Evolutionary conservation across 30 jellyfish, hydroid and myxozoan genomes (phyloP).

Genomic region (Chrysaora quinquecirrha): DNA sequence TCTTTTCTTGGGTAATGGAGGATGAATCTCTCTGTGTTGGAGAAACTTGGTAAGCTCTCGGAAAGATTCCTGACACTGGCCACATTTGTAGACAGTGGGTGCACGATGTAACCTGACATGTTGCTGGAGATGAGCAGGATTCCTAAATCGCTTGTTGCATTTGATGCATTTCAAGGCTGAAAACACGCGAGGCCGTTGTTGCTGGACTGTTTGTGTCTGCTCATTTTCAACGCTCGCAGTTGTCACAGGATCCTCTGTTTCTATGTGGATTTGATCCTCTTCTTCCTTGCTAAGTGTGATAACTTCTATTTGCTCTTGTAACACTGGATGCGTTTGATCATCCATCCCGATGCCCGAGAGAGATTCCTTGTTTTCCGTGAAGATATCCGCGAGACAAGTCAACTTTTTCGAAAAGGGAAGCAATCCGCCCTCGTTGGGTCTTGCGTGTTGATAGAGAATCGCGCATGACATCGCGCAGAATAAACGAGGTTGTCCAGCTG

Average conservation of each 20-base stretch:
- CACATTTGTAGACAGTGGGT: conserved; percentile 59
- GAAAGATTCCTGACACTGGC: conserved; percentile 60
- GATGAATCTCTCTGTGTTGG: conserved; percentile 62
- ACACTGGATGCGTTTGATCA: conserved; percentile 53
- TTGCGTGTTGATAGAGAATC: background rate
- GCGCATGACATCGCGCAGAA: conserved; percentile 59
- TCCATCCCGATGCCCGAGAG: conserved; percentile 25
- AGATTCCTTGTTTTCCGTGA: background rate
- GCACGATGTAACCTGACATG: conserved; percentile 69
- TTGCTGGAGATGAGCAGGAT: conserved; percentile 58
- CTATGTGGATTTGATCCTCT: conserved; percentile 16
- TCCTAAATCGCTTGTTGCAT: conserved; percentile 60
- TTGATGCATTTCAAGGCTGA: conserved; percentile 57
- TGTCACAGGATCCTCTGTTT: background rate
- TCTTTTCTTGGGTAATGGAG: conserved; percentile 60
- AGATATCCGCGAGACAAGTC: conserved; percentile 10
- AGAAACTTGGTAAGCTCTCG: conserved; percentile 49
- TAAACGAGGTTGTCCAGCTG: conserved; percentile 36
- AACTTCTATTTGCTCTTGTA: conserved; percentile 57
- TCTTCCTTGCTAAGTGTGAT: conserved; percentile 27
- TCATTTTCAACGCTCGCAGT: conserved; percentile 2
- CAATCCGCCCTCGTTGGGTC: conserved; percentile 14
- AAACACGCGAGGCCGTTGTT: conserved; percentile 18
- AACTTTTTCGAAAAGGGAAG: conserved; percentile 14
- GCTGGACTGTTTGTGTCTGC: background rate